Evolutionary conservation across 1,140 invertebrate species (phyloP).

Genomic region (Pinna nobilis): DNA sequence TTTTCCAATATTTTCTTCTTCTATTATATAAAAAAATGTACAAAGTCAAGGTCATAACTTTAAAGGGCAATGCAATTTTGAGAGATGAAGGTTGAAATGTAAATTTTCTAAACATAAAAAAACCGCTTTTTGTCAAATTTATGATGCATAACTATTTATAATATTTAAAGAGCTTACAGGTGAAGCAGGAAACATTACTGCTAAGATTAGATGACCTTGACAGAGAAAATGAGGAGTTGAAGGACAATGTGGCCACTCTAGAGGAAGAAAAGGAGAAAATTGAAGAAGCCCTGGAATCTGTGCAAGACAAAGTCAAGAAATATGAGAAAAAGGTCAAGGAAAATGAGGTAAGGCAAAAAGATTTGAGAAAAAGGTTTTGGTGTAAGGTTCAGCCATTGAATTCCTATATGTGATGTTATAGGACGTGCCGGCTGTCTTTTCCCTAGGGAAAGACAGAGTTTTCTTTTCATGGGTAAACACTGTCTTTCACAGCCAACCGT

Average conservation of each 20-base stretch:
- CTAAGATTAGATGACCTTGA: conserved; percentile 62
- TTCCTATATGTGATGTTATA: too few relatives aligned
- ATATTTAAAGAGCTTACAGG: conserved; percentile 62
- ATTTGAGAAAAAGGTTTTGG: too few relatives aligned
- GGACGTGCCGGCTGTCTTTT: too few relatives aligned
- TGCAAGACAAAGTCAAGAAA: conserved; percentile 44
- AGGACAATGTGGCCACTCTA: conserved; percentile 59
- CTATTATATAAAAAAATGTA: not conserved
- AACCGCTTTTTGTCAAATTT: too few relatives aligned
- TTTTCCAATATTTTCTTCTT: too few relatives aligned
- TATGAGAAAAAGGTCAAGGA: conserved; percentile 52
- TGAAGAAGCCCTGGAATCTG: conserved; percentile 57
- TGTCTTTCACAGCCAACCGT: too few relatives aligned
- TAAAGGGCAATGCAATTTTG: too few relatives aligned
- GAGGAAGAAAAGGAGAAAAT: conserved; percentile 67
- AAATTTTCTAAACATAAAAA: too few relatives aligned
- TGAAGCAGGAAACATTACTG: conserved; percentile 66
- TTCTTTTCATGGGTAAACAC: too few relatives aligned
- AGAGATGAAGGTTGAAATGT: not conserved
- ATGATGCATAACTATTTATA: not conserved
- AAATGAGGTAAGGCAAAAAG: conserved; percentile 56
- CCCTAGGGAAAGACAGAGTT: too few relatives aligned
- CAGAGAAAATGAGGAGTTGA: conserved; percentile 66
- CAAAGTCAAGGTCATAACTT: not conserved
- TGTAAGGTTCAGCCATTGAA: too few relatives aligned